Percentiles rank a stretch among this genome's conserved stretches.
Conservation (phyloP, 2,113 vertebrate species). For the Catharus minimus region DNA sequence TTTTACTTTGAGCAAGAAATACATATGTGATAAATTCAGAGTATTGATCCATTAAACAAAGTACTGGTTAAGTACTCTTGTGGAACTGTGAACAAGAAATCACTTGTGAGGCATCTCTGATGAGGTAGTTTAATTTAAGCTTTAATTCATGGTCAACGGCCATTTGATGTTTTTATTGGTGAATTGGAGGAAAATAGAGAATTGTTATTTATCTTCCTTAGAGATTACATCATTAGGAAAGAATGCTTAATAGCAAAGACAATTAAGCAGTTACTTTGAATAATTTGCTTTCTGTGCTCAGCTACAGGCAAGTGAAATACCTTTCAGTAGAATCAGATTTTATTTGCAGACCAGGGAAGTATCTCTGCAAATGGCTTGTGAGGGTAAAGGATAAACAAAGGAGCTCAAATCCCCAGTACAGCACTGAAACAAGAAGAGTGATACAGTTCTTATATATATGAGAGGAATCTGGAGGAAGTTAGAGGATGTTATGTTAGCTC, state of each 20-base stretch:
- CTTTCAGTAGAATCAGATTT: not conserved
- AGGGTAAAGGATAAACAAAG: not conserved
- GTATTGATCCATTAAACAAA: not conserved
- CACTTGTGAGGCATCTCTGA: not conserved
- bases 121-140: not conserved
- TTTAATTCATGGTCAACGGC: not conserved
- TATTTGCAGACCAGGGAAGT: not conserved
- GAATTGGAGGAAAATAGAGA: not conserved
- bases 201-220: not conserved
- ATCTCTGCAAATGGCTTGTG: not conserved
- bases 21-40: not conserved
- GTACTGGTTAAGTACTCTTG: not conserved
- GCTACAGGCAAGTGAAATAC: not conserved
- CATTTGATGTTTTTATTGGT: not conserved
- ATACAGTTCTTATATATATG: not conserved
- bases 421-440: not conserved
- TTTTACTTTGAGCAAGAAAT: not conserved
- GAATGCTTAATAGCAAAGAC: not conserved
- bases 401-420: not conserved
- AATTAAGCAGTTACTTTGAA: not conserved
- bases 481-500: not conserved
- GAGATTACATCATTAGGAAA: not conserved
- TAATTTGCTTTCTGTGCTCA: not conserved
- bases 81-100: not conserved
- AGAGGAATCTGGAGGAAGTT: not conserved